phyloP scores from a whole-genome alignment of 2,113 vertebrate species.

The Lamprologus tigripictilis region DNA sequence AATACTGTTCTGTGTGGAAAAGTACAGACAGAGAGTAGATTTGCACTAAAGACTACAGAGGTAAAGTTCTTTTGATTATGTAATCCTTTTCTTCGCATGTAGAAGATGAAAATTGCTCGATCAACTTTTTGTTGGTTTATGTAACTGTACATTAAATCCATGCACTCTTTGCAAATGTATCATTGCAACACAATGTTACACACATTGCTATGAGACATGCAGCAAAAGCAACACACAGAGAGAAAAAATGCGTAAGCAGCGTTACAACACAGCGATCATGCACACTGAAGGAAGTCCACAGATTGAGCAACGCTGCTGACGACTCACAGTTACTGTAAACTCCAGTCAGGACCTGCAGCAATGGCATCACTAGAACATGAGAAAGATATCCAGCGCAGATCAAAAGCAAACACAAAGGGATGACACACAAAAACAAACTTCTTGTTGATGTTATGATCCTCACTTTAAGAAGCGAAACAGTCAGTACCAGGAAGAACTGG shows the following conservation, averaged over 20 bases:
- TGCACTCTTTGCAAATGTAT: background rate
- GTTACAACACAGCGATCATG: background rate
- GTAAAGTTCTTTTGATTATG: background rate
- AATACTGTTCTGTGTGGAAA: background rate
- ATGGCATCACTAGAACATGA: background rate
- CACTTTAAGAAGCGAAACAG: background rate
- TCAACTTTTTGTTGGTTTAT: background rate
- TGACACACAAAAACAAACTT: background rate
- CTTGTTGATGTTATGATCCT: background rate
- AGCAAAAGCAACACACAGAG: background rate
- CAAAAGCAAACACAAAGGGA: background rate
- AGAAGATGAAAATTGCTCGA: background rate
- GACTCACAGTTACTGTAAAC: background rate
- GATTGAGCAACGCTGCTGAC: background rate
- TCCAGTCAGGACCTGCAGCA: background rate
- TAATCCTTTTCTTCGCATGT: background rate
- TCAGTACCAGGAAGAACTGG: background rate
- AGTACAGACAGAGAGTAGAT: background rate
- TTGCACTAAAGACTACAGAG: background rate
- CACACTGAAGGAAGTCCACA: background rate
- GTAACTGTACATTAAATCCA: background rate
- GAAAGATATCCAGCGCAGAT: background rate
- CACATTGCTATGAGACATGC: background rate
- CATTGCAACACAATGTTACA: background rate
- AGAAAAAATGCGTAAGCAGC: background rate